phyloP scores from a whole-genome alignment of 2,113 vertebrate species.

The Gorilla gorilla region DNA sequence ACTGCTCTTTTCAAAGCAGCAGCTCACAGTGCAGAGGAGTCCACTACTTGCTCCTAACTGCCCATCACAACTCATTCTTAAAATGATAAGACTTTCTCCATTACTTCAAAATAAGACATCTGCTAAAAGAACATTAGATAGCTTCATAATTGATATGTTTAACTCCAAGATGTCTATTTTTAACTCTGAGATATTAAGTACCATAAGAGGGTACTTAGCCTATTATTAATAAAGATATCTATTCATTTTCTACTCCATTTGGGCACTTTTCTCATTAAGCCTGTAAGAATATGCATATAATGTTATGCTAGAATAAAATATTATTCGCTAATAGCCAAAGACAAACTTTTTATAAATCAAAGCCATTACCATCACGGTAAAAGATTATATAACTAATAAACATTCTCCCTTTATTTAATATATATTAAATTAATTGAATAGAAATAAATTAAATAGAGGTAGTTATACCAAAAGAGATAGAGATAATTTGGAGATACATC shows the following conservation, averaged over 20 bases:
- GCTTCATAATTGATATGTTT: neutral
- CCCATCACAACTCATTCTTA: neutral
- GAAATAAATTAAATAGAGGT: neutral
- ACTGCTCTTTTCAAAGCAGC: neutral
- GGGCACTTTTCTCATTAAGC: neutral
- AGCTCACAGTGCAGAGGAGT: accelerated
- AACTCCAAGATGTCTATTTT: neutral
- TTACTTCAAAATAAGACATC: neutral
- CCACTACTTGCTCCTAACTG: neutral
- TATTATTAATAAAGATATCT: conserved; percentile 1
- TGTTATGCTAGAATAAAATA: conserved; percentile 10
- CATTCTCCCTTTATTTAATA: neutral
- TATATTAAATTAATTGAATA: neutral
- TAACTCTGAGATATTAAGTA: neutral
- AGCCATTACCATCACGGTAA: neutral
- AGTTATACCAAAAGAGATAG: neutral
- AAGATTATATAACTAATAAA: neutral
- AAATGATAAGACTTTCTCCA: neutral
- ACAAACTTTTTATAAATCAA: conserved; percentile 5
- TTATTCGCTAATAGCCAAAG: neutral
- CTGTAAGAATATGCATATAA: neutral
- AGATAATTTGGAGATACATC: neutral
- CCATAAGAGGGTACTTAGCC: neutral
- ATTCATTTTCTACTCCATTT: neutral
- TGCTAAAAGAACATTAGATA: neutral